These are phyloP conservation scores for Ormyrus labotus DNA, from an alignment of 2,888 invertebrate genomes.

Conservation along the genomic window DNA sequence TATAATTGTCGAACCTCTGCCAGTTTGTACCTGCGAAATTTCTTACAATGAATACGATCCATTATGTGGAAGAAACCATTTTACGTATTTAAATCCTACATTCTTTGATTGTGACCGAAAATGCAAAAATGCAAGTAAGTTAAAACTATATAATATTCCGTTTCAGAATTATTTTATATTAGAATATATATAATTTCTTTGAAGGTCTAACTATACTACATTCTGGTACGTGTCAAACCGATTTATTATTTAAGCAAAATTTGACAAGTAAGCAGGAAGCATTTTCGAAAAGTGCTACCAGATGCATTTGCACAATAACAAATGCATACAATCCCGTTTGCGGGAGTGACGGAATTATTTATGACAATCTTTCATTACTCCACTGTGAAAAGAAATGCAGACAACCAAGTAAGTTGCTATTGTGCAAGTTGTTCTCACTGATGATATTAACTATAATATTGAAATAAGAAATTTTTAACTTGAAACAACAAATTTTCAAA, in stretches of 20 bases:
- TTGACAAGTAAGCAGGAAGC: background rate
- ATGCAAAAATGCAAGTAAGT: conserved; percentile 36
- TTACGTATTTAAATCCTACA: conserved; percentile 33
- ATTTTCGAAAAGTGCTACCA: background rate
- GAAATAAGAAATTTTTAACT: background rate
- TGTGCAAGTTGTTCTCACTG: background rate
- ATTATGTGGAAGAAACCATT: conserved; percentile 28
- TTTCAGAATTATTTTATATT: background rate
- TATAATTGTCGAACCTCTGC: background rate
- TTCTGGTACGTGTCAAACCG: background rate
- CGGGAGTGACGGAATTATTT: conserved; percentile 48
- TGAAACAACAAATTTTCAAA: background rate
- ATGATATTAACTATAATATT: background rate
- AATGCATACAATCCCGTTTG: conserved; percentile 52
- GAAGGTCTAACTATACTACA: background rate
- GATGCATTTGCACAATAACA: conserved; percentile 28
- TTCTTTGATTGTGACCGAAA: conserved; percentile 24
- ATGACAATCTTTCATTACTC: conserved; percentile 25
- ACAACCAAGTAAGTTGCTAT: conserved; percentile 16
- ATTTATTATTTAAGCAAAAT: background rate
- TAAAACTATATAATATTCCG: background rate
- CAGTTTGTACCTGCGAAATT: conserved; percentile 18
- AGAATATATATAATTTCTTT: conserved; percentile 1
- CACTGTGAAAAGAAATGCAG: conserved; percentile 27
- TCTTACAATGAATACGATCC: conserved; percentile 31